phyloP scores from a whole-genome alignment of 2,888 invertebrate genomes.

The Drosophila demipolita region DNA sequence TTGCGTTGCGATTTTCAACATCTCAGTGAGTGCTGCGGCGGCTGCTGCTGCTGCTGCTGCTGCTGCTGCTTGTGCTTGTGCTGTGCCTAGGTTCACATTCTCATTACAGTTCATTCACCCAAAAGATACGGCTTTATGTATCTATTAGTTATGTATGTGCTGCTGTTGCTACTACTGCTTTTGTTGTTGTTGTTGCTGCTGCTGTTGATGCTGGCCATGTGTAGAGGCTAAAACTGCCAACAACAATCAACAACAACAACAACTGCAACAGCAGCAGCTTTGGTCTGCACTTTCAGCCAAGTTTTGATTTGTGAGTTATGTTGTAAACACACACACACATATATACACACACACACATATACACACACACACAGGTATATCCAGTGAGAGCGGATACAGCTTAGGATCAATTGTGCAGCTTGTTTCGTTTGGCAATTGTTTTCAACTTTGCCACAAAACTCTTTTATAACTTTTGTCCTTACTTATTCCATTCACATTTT shows the following conservation, averaged over 20 bases:
- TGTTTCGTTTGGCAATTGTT: conserved; percentile 22
- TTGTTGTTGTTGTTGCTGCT: conserved; percentile 20
- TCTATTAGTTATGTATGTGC: conserved; percentile 81
- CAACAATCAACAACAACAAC: conserved; percentile 20
- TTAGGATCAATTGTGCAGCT: conserved; percentile 33
- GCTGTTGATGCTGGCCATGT: conserved; percentile 45
- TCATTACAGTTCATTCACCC: conserved; percentile 82
- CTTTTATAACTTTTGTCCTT: conserved; percentile 17
- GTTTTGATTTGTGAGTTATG: conserved; percentile 75
- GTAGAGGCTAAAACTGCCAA: conserved; percentile 48
- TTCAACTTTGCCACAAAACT: conserved; percentile 16
- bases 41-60: background rate
- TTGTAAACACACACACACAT: conserved; percentile 50
- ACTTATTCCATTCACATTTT: conserved; percentile 41
- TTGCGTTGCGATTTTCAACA: conserved; percentile 75
- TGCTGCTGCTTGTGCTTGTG: conserved; percentile 1
- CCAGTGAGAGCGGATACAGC: conserved; percentile 3
- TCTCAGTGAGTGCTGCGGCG: conserved; percentile 43
- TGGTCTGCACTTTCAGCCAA: conserved; percentile 64
- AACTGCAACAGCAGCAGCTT: conserved; percentile 21
- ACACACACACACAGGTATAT: conserved; percentile 2
- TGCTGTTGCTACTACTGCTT: conserved; percentile 27
- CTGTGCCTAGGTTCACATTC: conserved; percentile 79
- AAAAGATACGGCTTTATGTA: conserved; percentile 80
- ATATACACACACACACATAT: conserved; percentile 7